phyloP scores from a whole-genome alignment of 1,140 invertebrate genomes.

The Hylaeus anthracinus region DNA sequence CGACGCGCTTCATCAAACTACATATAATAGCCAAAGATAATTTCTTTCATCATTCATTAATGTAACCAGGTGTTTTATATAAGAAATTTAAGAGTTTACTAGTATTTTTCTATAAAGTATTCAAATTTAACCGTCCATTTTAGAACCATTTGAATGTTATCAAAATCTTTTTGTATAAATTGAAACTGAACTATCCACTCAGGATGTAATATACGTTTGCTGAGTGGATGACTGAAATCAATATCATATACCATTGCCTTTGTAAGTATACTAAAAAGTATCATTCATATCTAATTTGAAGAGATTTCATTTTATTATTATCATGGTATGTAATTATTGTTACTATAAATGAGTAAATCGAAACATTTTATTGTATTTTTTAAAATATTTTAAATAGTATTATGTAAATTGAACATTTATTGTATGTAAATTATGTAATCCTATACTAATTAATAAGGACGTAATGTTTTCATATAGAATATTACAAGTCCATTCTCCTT shows the following conservation, averaged over 20 bases:
- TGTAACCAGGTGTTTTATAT: slow-evolving; percentile 28
- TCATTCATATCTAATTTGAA: slow-evolving; percentile 27
- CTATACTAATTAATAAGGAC: background rate
- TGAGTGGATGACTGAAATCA: slow-evolving; percentile 53
- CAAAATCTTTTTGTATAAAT: slow-evolving; percentile 34
- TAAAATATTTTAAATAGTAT: slow-evolving; percentile 16
- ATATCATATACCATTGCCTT: slow-evolving; percentile 31
- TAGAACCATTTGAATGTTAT: slow-evolving; percentile 18
- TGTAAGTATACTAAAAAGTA: slow-evolving; percentile 20
- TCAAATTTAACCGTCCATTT: slow-evolving; percentile 62
- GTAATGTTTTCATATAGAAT: background rate
- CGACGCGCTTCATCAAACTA: slow-evolving; percentile 2
- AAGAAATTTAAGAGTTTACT: slow-evolving; percentile 21
- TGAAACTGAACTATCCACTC: slow-evolving; percentile 35
- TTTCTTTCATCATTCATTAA: slow-evolving; percentile 19
- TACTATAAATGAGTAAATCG: slow-evolving; percentile 9
- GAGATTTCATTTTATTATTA: slow-evolving; percentile 31
- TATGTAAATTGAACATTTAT: slow-evolving; percentile 21
- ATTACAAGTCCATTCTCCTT: background rate
- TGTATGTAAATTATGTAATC: slow-evolving; percentile 7
- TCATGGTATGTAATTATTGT: slow-evolving; percentile 27
- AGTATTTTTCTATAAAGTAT: slow-evolving; percentile 49
- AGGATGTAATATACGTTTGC: slow-evolving; percentile 26
- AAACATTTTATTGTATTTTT: slow-evolving; percentile 7
- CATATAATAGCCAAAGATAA: slow-evolving; percentile 43